These are phyloP conservation scores for Sander lucioperca DNA, from an alignment of 2,113 vertebrate genomes.

Conservation along the genomic window DNA sequence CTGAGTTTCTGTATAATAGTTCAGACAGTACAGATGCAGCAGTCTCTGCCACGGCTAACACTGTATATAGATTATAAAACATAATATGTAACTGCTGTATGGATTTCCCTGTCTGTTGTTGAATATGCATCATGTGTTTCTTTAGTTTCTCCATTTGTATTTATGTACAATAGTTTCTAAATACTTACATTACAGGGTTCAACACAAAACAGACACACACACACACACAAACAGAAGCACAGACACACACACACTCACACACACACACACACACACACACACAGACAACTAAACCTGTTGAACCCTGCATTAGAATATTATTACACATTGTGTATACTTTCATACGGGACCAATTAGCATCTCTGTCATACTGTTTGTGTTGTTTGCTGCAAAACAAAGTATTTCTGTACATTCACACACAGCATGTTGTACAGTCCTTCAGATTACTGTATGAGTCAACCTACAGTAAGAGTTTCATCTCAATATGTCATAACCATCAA, in stretches of 20 bases:
- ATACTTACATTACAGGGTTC: too few relatives aligned
- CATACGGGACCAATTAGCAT: slow-evolving; percentile 24
- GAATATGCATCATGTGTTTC: neutral
- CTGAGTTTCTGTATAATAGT: too few relatives aligned
- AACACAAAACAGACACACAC: too few relatives aligned
- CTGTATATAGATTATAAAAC: too few relatives aligned
- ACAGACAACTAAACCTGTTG: too few relatives aligned
- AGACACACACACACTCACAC: too few relatives aligned
- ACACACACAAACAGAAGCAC: too few relatives aligned
- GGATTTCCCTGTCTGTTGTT: neutral
- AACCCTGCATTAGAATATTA: too few relatives aligned
- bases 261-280: too few relatives aligned
- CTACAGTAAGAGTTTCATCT: neutral
- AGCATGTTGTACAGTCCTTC: slow-evolving; percentile 16
- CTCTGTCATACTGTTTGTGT: neutral
- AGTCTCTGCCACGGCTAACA: too few relatives aligned
- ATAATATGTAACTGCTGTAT: too few relatives aligned
- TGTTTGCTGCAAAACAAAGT: neutral
- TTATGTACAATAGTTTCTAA: slow-evolving; percentile 2
- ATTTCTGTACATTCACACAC: neutral
- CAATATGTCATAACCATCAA: neutral
- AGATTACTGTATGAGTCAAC: neutral
- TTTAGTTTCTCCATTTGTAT: slow-evolving; percentile 14
- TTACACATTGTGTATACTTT: slow-evolving; percentile 4
- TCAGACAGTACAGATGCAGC: too few relatives aligned